Percentiles rank a stretch among this genome's conserved stretches.
Conservation (phyloP, 2,797 vertebrate genomes). For the Coluber constrictor region DNA sequence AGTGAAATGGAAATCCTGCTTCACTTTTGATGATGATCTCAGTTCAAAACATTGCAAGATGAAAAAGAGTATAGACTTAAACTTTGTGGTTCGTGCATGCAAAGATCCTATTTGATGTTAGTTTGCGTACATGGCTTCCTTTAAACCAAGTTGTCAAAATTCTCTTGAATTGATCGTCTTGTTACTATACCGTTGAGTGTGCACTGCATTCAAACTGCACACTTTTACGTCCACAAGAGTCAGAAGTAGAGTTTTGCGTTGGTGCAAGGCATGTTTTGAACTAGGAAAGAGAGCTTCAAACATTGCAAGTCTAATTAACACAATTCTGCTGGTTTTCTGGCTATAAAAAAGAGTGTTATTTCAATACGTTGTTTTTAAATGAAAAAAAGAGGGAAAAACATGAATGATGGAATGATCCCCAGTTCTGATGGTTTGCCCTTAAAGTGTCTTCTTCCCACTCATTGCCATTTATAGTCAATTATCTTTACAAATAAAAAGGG, state of each 20-base stretch:
- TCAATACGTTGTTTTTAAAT: neutral
- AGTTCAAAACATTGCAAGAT: too few species aligned
- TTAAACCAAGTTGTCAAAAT: neutral
- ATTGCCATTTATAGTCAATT: constrained; percentile 5
- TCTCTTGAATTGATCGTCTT: neutral
- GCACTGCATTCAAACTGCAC: neutral
- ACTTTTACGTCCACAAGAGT: neutral
- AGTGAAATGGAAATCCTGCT: too few species aligned
- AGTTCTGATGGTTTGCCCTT: neutral
- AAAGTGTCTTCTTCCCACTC: neutral
- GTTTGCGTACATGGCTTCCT: neutral
- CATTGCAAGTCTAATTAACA: neutral
- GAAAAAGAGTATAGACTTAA: too few species aligned
- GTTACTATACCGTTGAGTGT: too few species aligned
- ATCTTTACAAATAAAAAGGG: constrained; percentile 31
- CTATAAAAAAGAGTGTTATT: neutral
- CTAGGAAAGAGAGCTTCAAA: neutral
- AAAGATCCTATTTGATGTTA: neutral
- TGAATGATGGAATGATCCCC: neutral
- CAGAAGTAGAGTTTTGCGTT: neutral
- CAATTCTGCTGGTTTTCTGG: neutral
- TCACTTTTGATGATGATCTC: too few species aligned
- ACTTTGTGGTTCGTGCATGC: too few species aligned
- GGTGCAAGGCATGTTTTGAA: neutral
- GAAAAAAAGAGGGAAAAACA: neutral